Evolutionary conservation across 2,888 invertebrate species (phyloP).

Genomic region (Amblyteles armatorius): DNA sequence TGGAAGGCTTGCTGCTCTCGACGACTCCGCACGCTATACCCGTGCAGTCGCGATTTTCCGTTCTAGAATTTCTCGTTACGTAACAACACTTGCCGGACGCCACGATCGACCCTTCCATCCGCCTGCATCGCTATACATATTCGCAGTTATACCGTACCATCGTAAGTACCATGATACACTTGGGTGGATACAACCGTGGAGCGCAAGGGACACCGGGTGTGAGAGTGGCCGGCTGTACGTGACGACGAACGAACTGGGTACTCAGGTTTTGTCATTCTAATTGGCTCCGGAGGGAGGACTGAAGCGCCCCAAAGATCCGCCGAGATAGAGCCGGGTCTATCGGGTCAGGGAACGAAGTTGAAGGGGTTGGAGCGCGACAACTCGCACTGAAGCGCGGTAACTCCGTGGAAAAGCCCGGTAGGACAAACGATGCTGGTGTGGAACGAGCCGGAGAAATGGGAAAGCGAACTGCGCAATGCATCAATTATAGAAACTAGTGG

Average conservation of each 20-base stretch:
- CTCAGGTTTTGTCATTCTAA: constrained; percentile 82
- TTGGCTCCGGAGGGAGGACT: constrained; percentile 64
- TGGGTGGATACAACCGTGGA: neutral
- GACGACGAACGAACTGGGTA: constrained; percentile 71
- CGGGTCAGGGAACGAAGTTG: neutral
- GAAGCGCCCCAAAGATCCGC: constrained; percentile 28
- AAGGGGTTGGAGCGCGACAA: neutral
- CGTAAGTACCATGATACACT: constrained; percentile 18
- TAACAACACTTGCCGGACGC: constrained; percentile 49
- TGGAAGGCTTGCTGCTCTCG: constrained; percentile 18
- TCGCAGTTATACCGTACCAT: constrained; percentile 47
- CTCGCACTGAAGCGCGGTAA: neutral
- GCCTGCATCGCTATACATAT: constrained; percentile 40
- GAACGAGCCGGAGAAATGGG: constrained; percentile 27
- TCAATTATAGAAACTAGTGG: constrained; percentile 82
- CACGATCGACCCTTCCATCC: constrained; percentile 25
- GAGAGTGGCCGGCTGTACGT: constrained; percentile 70
- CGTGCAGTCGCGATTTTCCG: constrained; percentile 37
- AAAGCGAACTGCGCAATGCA: constrained; percentile 75
- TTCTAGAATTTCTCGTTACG: constrained; percentile 59
- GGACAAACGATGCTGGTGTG: neutral
- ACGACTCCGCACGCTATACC: constrained; percentile 39
- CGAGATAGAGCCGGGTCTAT: constrained; percentile 27
- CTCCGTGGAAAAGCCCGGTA: neutral
- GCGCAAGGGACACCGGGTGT: constrained; percentile 44